Base-by-base conservation (phyloP, 2,888 invertebrate species). In the Hipparchia semele region DNA sequence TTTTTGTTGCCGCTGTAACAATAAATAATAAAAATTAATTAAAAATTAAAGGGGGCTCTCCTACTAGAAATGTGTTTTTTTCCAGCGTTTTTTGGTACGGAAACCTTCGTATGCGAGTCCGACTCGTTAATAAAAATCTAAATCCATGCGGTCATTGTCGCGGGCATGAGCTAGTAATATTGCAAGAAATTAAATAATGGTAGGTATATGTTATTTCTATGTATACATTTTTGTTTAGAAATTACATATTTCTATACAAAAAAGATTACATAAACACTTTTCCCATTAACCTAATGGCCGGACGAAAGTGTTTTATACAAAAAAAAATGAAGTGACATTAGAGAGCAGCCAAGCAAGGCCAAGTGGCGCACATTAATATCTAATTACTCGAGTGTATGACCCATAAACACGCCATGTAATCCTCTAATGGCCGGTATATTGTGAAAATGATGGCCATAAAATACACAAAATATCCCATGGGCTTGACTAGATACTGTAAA, bases 361-460 rank as follows among this genome's bases (percentile, higher is more conserved):
- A 67, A 54, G 64, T 51, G 64, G 54, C 56, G 56, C 33, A 51
- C 68, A 68, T 68, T 68, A 68, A 68, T 68, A 68, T 68, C 60
- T 68, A 56, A 68, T 68, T 68, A 68, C 68, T 68, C 68, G 33
- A 6, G 60, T 51, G 51, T 68, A 68, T 68, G 65, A 70, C 73
- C 70, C 64, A 64, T 23, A 68, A 72, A 64, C 67, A 70, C 71
- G 69, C 61, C 60, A 71, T 56, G 61, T 70, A 73, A 71, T 75
- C 73, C 72, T 70, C 70, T 75, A 73, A 64, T 75, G 68, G 67
- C 54, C 68, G 59, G 71, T 75, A 72, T 74, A 71, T 76, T 73
- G 72, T 74, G 65, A 65, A 73, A 76, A 76, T 73, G 76, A 75
- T 70, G 74, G 73, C 75, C 75, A 75, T 75, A 76, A 76, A 76